Evolutionary conservation across 2,888 invertebrate species (phyloP), one percentile per base, ranked within the genome.

Genomic region (Caenorhabditis drosophilae): DNA sequence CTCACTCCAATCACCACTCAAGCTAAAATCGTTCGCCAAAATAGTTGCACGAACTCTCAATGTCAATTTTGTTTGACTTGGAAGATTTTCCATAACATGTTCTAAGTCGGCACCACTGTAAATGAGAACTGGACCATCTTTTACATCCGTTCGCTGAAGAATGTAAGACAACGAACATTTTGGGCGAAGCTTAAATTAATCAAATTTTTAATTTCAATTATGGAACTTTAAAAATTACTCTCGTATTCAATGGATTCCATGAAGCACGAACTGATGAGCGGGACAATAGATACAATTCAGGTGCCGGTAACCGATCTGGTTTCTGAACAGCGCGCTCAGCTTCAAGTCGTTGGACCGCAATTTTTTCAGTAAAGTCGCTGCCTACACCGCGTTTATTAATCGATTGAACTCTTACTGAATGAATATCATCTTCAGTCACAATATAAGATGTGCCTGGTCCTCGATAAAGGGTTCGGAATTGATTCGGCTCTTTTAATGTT

Each of bases 401-500:
- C 20, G 31, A 18, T 26, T 41, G 45, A 2, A 52, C 45, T 12
- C 78, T 64, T 47, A 79, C 58, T 22, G 61, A 50, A n/a, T 54
- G 54, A 18, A 76, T 47, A 1, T 67, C 54, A 1, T 70, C 57
- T n/a, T 77, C 78, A 9, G 52, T 40, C 15, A 79, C 38, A 4
- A 66, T 34, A 27, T 55, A 56, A 0, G 55, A 38, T 0, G 42
- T 58, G 11, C 40, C 51, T 4, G 57, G 31, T 35, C 79, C 79
- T 6, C 61, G 66, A 63, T 73, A 60, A 11, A 73, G n/a, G 1
- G 59, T 47, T 20, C 49, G 35, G 36, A 31, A 73, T n/a, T 38
- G 48, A 1, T 55, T 42, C 1, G 67, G 66, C 7, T 36, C 31
- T 2, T 47, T 34, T 7, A n/a, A 51, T 0, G 54, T 53, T 0